These are phyloP conservation scores for Sylvia atricapilla DNA, from an alignment of 2,113 vertebrate species.

Conservation along the genomic window DNA sequence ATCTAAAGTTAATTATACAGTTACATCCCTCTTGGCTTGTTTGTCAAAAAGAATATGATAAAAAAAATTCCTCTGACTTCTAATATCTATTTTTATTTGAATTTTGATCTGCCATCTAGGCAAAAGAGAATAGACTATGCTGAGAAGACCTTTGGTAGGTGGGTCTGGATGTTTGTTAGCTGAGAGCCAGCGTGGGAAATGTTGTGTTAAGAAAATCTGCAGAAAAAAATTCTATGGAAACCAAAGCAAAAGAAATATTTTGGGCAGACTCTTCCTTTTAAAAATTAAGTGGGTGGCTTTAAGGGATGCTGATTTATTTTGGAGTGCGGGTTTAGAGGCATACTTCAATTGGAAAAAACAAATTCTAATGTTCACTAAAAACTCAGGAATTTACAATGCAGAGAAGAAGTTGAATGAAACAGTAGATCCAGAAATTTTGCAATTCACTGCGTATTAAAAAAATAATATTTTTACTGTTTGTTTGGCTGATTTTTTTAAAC, in stretches of 20 bases:
- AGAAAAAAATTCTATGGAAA: background rate
- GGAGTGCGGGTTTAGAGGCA: background rate
- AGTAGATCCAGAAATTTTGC: background rate
- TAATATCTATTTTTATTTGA: conserved; percentile 4
- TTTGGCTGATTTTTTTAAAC: background rate
- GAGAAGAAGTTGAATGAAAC: background rate
- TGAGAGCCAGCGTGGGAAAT: background rate
- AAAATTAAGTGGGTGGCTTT: background rate
- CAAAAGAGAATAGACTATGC: background rate
- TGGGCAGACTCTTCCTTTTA: background rate
- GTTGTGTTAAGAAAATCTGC: background rate
- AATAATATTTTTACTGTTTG: background rate
- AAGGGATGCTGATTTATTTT: background rate
- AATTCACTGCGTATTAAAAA: background rate
- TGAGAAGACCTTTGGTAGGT: background rate
- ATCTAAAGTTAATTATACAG: conserved; percentile 54
- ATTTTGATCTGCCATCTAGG: background rate
- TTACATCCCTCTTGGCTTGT: conserved; percentile 15
- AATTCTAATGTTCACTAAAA: background rate
- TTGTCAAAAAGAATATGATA: conserved; percentile 26
- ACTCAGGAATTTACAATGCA: background rate
- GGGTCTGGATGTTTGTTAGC: background rate
- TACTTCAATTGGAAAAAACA: background rate
- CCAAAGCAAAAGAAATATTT: conserved; percentile 8
- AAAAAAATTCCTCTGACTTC: background rate